Evolutionary conservation across 2,888 invertebrate species (phyloP), one percentile per base, ranked within the genome.

Genomic region (Pandemis heparana): DNA sequence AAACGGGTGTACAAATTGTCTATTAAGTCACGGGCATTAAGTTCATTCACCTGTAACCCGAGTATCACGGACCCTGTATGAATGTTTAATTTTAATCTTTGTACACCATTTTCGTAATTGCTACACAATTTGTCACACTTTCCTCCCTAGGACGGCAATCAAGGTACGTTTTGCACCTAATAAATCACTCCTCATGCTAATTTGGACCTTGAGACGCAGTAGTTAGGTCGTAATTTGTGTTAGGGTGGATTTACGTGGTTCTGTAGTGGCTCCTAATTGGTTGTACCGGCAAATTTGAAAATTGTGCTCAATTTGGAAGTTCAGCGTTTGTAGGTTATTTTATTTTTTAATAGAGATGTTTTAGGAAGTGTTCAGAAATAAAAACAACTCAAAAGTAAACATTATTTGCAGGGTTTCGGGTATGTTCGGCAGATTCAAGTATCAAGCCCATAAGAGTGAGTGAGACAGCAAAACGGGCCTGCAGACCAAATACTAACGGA

Each of bases 21-120:
- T 68, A 43, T 67, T 56, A 70, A 53, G 43, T 70, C 32, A 51
- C 41, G 56, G 56, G 23, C 56, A 56, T 56, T 18, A 14, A 23
- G 48, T 41, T 46, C 67, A 53, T 70, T 53, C 56, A 56, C 53
- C 69, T 23, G 53, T 38, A 46, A 68, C 67, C 68, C 10, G 18
- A 63, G 63, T 71, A 71, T 62, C 72, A 48, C 32, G 38, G 60
- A 32, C 71, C 68, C 71, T 75, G 71, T 71, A 68, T 79, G 70
- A 76, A 76, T 77, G 75, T 80, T 83, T 81, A 78, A 82, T 79
- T 81, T 81, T 80, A 80, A 83, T 80, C 77, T 79, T 76, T 78
- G 77, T 78, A 80, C 79, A 81, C 79, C 79, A 73, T 73, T 83
- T 81, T 81, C 81, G 71, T 83, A 84, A 84, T 83, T 84, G 82